These are phyloP conservation scores for Diachasmimorpha longicaudata DNA, from an alignment of 1,140 invertebrate genomes.

Conservation along the genomic window DNA sequence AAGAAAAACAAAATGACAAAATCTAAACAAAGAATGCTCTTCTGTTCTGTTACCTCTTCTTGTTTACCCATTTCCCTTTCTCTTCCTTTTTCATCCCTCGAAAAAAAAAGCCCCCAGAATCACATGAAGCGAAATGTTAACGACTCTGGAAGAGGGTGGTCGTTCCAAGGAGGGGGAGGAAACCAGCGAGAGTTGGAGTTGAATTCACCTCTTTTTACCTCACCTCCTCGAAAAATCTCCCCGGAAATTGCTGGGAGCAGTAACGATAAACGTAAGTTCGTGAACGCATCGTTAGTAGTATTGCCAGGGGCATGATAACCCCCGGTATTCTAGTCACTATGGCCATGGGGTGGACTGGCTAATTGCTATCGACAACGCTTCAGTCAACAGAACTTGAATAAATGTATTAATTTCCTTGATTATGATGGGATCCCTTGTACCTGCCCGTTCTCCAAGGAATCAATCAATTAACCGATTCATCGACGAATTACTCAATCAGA, in stretches of 20 bases:
- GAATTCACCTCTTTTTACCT: neutral
- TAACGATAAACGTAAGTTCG: conserved; percentile 55
- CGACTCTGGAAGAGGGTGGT: neutral
- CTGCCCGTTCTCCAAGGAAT: neutral
- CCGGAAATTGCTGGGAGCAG: conserved; percentile 44
- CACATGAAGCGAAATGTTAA: conserved; percentile 1
- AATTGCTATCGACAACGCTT: conserved; percentile 46
- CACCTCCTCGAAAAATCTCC: conserved; percentile 16
- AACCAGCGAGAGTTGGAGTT: neutral
- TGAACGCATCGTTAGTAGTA: conserved; percentile 52
- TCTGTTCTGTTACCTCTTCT: neutral
- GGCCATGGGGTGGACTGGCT: conserved; percentile 38
- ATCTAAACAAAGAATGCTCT: neutral
- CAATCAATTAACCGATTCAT: neutral
- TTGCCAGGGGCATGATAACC: conserved; percentile 47
- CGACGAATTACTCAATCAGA: too few species aligned
- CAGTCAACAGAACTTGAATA: conserved; percentile 13
- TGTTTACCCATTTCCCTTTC: conserved; percentile 11
- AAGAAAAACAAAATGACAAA: neutral
- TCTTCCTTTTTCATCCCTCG: conserved; percentile 25
- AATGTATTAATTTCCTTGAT: neutral
- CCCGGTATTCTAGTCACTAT: conserved; percentile 25
- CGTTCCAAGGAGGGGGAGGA: neutral
- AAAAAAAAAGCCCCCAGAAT: conserved; percentile 12
- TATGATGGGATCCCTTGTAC: too few species aligned